Conservation (phyloP, 2,797 vertebrate species). For the Sebastes minor region DNA sequence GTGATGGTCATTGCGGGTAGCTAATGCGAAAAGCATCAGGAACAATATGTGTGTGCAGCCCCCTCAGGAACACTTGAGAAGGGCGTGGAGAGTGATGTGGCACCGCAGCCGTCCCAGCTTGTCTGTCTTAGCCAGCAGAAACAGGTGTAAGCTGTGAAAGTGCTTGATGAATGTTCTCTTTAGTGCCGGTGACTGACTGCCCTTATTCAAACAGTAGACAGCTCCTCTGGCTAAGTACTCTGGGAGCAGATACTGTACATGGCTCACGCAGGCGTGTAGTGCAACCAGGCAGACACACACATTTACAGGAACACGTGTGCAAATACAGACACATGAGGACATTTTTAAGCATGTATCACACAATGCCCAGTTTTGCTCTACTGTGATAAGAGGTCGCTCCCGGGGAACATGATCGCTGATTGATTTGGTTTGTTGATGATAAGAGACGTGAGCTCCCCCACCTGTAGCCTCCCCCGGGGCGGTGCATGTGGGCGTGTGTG, state of each 20-base stretch:
- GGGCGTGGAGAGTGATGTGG: conserved; percentile 70
- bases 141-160: conserved; percentile 79
- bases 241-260: conserved; percentile 73
- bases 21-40: conserved; percentile 61
- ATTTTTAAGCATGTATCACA: conserved; percentile 6
- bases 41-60: conserved; percentile 47
- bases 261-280: conserved; percentile 49
- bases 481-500: neutral
- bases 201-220: conserved; percentile 78
- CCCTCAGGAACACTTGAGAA: conserved; percentile 65
- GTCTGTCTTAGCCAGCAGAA: conserved; percentile 77
- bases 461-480: conserved; percentile 34
- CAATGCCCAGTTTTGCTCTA: neutral
- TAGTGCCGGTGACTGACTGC: conserved; percentile 81
- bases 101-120: conserved; percentile 58
- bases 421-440: conserved; percentile 55
- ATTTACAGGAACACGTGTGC: neutral
- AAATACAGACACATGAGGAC: neutral
- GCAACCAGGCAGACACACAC: conserved; percentile 37
- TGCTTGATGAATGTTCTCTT: conserved; percentile 81
- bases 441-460: conserved; percentile 33
- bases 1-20: conserved; percentile 48
- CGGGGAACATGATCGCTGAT: conserved; percentile 31
- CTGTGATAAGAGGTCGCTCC: conserved; percentile 19
- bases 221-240: conserved; percentile 73